Conservation (phyloP, 2,888 invertebrate genomes). For the Bombylius discolor region DNA sequence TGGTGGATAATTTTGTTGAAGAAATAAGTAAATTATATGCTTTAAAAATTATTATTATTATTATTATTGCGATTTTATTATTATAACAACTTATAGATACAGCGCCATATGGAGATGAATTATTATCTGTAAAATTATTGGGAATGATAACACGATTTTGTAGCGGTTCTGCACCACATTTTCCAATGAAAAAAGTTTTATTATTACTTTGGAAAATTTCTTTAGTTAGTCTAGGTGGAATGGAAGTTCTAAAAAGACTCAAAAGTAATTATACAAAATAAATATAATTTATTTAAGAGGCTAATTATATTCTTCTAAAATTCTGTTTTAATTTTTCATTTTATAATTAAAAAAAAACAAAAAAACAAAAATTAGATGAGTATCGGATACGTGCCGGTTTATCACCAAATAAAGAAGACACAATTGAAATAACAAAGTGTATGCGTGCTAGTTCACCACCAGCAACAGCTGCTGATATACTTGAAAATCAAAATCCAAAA, state of each 20-base stretch:
- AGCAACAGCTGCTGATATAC: constrained; percentile 76
- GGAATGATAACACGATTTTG: constrained; percentile 96
- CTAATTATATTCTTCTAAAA: neutral
- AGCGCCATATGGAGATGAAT: constrained; percentile 54
- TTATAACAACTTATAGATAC: constrained; percentile 16
- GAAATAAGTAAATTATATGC: constrained; percentile 39
- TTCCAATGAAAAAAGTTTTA: constrained; percentile 96
- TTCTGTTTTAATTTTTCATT: neutral
- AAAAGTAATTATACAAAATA: constrained; percentile 41
- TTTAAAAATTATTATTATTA: too few relatives aligned
- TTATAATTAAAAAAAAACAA: neutral
- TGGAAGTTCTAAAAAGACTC: constrained; percentile 62
- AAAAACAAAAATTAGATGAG: constrained; percentile 25
- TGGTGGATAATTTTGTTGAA: constrained; percentile 43
- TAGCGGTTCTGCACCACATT: constrained; percentile 89
- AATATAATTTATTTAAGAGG: constrained; percentile 11
- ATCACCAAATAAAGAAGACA: constrained; percentile 75
- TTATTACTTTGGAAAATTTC: constrained; percentile 91
- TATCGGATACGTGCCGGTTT: constrained; percentile 59
- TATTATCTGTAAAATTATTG: constrained; percentile 76
- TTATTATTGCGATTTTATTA: neutral
- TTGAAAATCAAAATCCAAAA: constrained; percentile 73
- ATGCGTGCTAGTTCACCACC: constrained; percentile 96
- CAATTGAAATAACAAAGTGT: constrained; percentile 79
- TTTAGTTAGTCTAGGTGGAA: constrained; percentile 83